Evolutionary conservation across 2,888 invertebrate genomes (phyloP).

Genomic region (Dioctria rufipes): DNA sequence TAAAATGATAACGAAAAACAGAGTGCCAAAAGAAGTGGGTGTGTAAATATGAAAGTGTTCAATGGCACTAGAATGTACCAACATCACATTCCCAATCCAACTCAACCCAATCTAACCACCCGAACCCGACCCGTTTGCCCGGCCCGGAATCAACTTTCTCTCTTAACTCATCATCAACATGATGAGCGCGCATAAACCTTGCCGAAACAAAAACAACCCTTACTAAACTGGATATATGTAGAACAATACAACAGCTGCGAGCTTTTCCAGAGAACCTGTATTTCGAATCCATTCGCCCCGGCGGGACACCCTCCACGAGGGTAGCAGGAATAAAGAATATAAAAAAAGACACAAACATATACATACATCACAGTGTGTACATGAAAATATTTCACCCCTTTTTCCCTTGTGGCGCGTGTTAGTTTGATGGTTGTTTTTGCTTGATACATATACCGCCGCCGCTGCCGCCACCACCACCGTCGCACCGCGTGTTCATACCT

Average conservation of each 20-base stretch:
- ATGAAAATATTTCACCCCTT: slow-evolving; percentile 15
- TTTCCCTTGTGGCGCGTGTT: slow-evolving; percentile 19
- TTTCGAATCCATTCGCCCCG: no score
- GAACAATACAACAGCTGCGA: no score
- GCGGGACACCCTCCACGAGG: no score
- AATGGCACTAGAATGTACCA: neutral
- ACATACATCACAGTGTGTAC: neutral
- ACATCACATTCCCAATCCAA: no score
- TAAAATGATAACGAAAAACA: neutral
- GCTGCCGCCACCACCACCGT: neutral
- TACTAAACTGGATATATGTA: no score
- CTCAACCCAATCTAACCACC: neutral
- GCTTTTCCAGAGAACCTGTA: no score
- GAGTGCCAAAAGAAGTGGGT: neutral
- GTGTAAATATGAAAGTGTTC: neutral
- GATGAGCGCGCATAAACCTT: neutral
- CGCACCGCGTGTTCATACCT: neutral
- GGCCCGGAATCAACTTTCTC: neutral
- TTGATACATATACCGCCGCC: neutral
- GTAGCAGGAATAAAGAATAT: no score
- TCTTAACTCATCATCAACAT: neutral
- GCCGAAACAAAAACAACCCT: neutral
- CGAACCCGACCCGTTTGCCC: neutral
- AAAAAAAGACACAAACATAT: no score
- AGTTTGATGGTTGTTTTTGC: neutral